These are phyloP conservation scores for Sebastes matsubarae DNA, from an alignment of 2,797 vertebrate species.

Conservation along the genomic window DNA sequence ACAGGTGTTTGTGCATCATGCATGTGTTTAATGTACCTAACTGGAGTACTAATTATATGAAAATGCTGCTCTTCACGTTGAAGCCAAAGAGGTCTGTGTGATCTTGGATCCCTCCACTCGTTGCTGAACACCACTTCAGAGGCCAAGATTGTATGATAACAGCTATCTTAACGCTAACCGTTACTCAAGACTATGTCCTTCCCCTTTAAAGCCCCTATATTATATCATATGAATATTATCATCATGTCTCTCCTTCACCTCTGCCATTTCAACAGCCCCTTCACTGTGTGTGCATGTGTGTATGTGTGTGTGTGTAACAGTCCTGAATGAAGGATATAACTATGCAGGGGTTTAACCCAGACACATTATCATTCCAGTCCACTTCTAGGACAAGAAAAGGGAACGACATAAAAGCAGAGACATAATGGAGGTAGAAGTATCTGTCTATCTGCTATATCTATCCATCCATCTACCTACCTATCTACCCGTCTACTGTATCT, in stretches of 20 bases:
- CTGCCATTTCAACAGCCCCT: constrained; percentile 45
- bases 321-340: constrained; percentile 48
- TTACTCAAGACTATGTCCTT: constrained; percentile 47
- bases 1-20: background rate
- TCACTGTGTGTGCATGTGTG: constrained; percentile 8
- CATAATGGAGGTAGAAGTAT: background rate
- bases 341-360: constrained; percentile 59
- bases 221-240: constrained; percentile 59
- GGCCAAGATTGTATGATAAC: constrained; percentile 32
- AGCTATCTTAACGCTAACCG: constrained; percentile 28
- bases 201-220: constrained; percentile 50
- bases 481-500: background rate
- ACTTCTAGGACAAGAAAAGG: constrained; percentile 40
- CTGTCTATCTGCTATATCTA: background rate
- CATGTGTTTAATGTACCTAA: constrained; percentile 7
- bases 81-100: constrained; percentile 14
- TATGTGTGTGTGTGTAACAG: constrained; percentile 9
- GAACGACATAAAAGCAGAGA: constrained; percentile 8
- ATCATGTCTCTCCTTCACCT: constrained; percentile 60
- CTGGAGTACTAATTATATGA: constrained; percentile 44
- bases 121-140: constrained; percentile 44
- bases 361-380: constrained; percentile 57
- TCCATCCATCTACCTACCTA: background rate
- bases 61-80: constrained; percentile 18
- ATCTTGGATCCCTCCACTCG: background rate